These are phyloP conservation scores for Gallinago paraguaiae DNA, from an alignment of 2,113 vertebrate genomes.

Conservation along the genomic window DNA sequence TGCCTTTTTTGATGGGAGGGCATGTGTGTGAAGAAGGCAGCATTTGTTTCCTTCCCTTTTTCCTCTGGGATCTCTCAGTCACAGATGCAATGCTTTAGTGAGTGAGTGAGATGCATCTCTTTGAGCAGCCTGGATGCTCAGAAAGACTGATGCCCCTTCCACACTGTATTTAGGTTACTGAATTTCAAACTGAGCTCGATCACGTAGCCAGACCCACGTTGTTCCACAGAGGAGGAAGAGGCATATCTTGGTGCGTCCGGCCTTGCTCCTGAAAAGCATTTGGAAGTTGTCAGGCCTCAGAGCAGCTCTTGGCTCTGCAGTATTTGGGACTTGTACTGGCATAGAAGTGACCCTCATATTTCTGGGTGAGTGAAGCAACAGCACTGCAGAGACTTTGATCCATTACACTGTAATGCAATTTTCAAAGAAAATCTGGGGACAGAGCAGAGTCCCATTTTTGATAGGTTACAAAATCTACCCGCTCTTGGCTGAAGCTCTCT, in stretches of 20 bases:
- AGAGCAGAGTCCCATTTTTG: neutral
- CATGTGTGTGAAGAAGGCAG: neutral
- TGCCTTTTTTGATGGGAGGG: neutral
- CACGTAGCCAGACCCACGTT: neutral
- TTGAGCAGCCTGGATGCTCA: neutral
- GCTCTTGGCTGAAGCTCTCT: neutral
- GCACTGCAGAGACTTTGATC: slow-evolving; percentile 16
- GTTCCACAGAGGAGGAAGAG: neutral
- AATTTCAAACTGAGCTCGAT: neutral
- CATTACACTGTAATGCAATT: neutral
- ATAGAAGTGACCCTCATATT: neutral
- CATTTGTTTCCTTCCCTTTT: neutral
- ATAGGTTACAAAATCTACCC: neutral
- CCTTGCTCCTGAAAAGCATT: neutral
- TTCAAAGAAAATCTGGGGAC: neutral
- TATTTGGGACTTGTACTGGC: neutral
- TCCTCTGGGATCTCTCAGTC: neutral
- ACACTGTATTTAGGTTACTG: neutral
- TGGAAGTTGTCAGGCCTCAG: neutral
- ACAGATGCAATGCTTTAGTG: neutral
- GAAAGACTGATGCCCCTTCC: neutral
- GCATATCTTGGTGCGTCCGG: neutral
- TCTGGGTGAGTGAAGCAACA: slow-evolving; percentile 40
- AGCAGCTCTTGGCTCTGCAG: neutral
- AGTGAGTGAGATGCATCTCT: neutral